Evolutionary conservation across 2,888 invertebrate species (phyloP), one percentile per base, ranked within the genome.

Genomic region (Mythimna vitellina): DNA sequence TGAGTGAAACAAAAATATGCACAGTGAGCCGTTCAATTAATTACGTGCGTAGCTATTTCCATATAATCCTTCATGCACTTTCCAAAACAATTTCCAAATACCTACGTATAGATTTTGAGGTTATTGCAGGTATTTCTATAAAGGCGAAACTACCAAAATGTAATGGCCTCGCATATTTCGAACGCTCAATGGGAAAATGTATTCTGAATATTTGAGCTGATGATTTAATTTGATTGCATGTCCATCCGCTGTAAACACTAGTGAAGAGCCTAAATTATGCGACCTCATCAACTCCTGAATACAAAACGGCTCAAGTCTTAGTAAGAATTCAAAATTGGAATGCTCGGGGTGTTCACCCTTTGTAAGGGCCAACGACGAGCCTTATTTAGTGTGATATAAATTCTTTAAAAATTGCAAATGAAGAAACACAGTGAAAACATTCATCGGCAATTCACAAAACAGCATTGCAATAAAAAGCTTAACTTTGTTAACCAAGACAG

Each of bases 321-420:
- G 71, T 76, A 74, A 73, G 81, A 86, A 87, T 85, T 81, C 82
- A 82, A 84, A 87, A 86, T 88, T 86, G 84, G 81, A 86, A 87
- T 86, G 77, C 82, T 85, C 74, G 72, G 70, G 70, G 74, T 86
- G 79, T 83, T 84, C 80, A 86, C 82, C 86, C 84, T 81, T 84
- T 81, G 76, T 78, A 74, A 72, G 76, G 81, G 63, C 62, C 63
- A 71, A 69, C 65, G 67, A 70, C 69, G 25, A 74, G 51, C 70
- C 73, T 70, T 81, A 78, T 70, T 78, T 78, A 83, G 76, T 60
- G 62, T 70, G 60, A 75, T 72, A 83, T 79, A 82, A 77, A 82
- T 79, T 80, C 76, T 76, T 80, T 54, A 70, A 76, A 82, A 75
- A 76, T 76, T 65, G 22, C 61, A 82, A 82, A 79, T 66, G 49